Evolutionary conservation across 2,113 vertebrate genomes (phyloP).

Genomic region (Balaenoptera acutorostrata): DNA sequence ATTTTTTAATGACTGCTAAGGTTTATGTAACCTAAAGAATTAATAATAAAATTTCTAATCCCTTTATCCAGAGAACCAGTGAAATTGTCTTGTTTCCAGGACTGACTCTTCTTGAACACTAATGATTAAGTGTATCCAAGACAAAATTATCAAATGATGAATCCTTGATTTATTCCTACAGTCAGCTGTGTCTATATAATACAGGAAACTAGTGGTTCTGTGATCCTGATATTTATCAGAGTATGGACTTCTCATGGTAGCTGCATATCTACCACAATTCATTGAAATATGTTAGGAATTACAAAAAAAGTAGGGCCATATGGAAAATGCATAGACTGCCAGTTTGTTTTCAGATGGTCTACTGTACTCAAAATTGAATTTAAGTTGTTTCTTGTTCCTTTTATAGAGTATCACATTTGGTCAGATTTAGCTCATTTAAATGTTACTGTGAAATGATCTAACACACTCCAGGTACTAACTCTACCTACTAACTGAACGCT

Average conservation of each 20-base stretch:
- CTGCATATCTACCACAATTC: neutral
- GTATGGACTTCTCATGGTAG: neutral
- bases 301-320: neutral
- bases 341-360: slow-evolving; percentile 55
- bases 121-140: neutral
- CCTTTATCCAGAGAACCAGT: neutral
- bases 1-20: neutral
- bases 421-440: slow-evolving; percentile 57
- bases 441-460: slow-evolving; percentile 46
- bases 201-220: neutral
- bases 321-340: slow-evolving; percentile 13
- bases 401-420: slow-evolving; percentile 63
- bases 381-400: slow-evolving; percentile 53
- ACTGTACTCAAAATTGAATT: slow-evolving; percentile 42
- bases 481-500: neutral
- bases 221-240: neutral
- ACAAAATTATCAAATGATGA: neutral
- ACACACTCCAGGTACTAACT: neutral
- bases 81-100: neutral
- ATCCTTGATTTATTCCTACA: neutral
- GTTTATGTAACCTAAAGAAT: neutral
- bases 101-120: neutral
- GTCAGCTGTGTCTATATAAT: neutral
- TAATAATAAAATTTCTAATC: neutral
- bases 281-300: slow-evolving; percentile 20